Evolutionary conservation across 2,113 vertebrate species (phyloP).

Genomic region (Aplodontia rufa): DNA sequence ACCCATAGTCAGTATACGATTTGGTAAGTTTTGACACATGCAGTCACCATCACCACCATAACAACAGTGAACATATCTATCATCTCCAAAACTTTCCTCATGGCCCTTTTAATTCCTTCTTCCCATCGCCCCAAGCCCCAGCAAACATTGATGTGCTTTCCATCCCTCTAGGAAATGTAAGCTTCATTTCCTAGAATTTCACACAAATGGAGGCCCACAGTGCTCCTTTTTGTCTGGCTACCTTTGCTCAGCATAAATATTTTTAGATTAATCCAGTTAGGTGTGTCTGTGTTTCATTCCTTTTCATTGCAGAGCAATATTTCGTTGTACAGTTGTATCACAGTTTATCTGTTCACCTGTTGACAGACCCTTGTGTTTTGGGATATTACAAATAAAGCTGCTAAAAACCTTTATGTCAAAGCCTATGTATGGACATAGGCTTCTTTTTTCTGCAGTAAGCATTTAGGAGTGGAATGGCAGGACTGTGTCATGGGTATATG

Average conservation of each 20-base stretch:
- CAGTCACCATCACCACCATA: background rate
- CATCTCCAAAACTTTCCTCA: background rate
- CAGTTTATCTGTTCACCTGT: background rate
- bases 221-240: background rate
- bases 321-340: background rate
- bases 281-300: background rate
- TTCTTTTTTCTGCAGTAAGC: background rate
- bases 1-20: background rate
- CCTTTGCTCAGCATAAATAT: background rate
- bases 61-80: background rate
- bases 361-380: background rate
- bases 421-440: background rate
- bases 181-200: background rate
- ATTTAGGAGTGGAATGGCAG: background rate
- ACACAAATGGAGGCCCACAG: background rate
- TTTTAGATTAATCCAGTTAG: constrained; percentile 15
- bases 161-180: background rate
- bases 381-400: background rate
- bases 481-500: background rate
- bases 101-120: background rate
- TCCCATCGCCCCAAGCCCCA: background rate
- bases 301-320: background rate
- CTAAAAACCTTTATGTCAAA: background rate
- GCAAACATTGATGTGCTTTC: background rate
- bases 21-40: background rate